Conservation (phyloP, 2,113 vertebrate genomes). For the Cariama cristata region DNA sequence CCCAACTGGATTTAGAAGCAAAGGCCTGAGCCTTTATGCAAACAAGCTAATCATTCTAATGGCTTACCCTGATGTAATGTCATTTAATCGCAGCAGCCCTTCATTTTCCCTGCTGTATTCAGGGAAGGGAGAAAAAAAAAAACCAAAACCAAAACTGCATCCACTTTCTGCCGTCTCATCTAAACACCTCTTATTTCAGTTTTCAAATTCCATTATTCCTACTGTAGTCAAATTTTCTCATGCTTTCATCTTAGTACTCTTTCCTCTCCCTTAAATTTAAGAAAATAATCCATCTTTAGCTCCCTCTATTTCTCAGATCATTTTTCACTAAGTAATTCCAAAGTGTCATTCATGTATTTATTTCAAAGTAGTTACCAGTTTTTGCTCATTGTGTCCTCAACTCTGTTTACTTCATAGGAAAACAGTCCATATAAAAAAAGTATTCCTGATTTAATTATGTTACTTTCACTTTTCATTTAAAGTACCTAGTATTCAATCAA, state of each 20-base stretch:
- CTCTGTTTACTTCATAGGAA: not conserved
- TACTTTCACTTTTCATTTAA: not conserved
- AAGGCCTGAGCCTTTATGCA: not conserved
- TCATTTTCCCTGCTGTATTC: not conserved
- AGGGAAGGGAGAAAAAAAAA: not conserved
- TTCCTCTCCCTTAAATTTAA: not conserved
- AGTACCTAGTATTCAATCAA: not conserved
- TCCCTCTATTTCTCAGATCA: not conserved
- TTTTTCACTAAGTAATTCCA: not conserved
- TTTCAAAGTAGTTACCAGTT: not conserved
- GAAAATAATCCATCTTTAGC: not conserved
- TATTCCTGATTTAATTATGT: not conserved
- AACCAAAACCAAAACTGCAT: not conserved
- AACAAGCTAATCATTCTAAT: constrained; percentile 12
- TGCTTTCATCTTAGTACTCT: not conserved
- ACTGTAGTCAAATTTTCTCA: not conserved
- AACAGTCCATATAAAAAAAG: not conserved
- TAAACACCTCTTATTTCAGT: not conserved
- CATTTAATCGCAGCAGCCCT: not conserved
- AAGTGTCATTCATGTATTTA: not conserved
- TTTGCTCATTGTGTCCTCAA: not conserved
- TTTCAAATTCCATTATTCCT: not conserved
- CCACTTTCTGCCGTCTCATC: not conserved
- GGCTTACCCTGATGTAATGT: not conserved
- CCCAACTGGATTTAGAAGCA: not conserved